A percentile compares a stretch with the other conserved stretches of the same genome.
Conservation (phyloP, 2,113 vertebrate genomes). For the Isichthys henryi region DNA sequence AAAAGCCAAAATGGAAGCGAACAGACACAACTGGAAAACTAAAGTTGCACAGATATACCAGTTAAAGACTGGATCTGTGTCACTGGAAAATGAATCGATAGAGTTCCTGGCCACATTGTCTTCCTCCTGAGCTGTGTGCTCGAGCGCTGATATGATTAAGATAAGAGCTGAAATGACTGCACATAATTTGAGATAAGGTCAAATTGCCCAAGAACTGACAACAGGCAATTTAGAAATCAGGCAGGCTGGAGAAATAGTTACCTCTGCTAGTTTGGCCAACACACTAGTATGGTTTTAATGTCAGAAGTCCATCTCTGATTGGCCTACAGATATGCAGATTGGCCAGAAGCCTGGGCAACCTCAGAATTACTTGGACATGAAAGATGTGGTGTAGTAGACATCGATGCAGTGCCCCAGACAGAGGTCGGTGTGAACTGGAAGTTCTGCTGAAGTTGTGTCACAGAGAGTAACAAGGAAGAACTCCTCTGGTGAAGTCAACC, state of each 20-base stretch:
- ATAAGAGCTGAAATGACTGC: neutral
- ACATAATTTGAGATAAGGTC: neutral
- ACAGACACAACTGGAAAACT: neutral
- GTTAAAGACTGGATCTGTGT: neutral
- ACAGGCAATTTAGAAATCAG: neutral
- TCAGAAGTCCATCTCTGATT: neutral
- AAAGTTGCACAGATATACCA: neutral
- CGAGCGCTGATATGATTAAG: neutral
- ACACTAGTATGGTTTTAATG: neutral
- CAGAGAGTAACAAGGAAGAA: neutral
- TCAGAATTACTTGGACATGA: neutral
- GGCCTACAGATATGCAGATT: neutral
- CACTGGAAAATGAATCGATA: neutral
- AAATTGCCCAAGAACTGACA: conserved; percentile 4
- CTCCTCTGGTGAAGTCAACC: neutral
- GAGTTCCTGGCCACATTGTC: neutral
- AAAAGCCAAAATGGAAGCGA: neutral
- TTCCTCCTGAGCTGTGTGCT: neutral
- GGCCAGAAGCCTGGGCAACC: neutral
- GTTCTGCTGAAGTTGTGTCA: neutral
- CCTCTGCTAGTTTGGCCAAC: neutral
- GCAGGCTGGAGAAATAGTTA: neutral
- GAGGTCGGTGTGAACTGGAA: neutral
- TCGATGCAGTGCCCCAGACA: neutral
- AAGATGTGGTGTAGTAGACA: neutral